Base-by-base conservation (phyloP, 2,888 invertebrate genomes). In the Acanthoscelides obtectus region DNA sequence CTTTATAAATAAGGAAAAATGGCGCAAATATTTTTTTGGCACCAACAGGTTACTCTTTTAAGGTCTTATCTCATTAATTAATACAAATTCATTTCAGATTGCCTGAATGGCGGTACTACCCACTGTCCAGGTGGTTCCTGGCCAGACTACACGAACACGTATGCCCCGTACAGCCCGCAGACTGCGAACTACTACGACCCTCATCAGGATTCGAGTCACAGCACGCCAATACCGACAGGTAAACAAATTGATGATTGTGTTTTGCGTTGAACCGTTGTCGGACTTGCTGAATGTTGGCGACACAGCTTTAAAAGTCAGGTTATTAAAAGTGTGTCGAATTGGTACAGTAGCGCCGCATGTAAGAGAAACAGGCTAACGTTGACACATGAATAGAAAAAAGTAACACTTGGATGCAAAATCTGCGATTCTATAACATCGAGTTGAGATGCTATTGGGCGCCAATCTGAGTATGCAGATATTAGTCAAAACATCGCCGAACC, bases 201-300 rank as follows among this genome's bases (percentile, higher is more conserved):
- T n/a, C 88, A 88, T 22, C 86, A 85, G 74, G 90, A 89, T 67
- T 79, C 77, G 76, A 76, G 80, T 70, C 86, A 87, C 79, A 86
- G 88, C 75, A 81, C 88, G 22, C 84, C 86, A 72, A 86, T 90
- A 84, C 89, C 90, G 72, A 83, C 90, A 84, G 90, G 90, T 90
- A 85, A 84, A 72, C 70, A 69, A 72, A 71, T 63, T 73, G 20
- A 45, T 22, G 22, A 67, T 19, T 22, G n/a, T 66, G 21, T 66
- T 66, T 21, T 21, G 2, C 65, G 66, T n/a, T 67, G 67, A 22
- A 67, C 20, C 2, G 19, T n/a, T 67, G 67, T n/a, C n/a, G n/a
- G n/a, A n/a, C n/a, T n/a, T n/a, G n/a, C n/a, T n/a, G n/a, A n/a
- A n/a, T n/a, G n/a, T 45, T 45, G 45, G 45, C 45, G 45, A 45